phyloP scores from a whole-genome alignment of 2,888 invertebrate species.

The Heliothis peltigera region DNA sequence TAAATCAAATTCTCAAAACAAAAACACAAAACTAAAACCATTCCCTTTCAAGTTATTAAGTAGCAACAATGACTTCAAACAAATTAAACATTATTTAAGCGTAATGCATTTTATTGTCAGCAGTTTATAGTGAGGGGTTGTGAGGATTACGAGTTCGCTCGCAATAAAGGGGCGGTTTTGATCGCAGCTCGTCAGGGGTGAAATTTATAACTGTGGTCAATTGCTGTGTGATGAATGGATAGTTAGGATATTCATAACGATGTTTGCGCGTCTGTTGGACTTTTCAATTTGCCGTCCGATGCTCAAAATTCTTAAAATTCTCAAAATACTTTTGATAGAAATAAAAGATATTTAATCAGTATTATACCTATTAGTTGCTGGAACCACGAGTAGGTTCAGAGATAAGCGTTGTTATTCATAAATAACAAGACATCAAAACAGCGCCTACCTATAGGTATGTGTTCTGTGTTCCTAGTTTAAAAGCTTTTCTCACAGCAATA shows the following conservation, averaged over 20 bases:
- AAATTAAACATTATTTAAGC: constrained; percentile 64
- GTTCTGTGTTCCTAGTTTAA: no score
- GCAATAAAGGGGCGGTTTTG: constrained; percentile 65
- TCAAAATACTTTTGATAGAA: no score
- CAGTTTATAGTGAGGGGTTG: constrained; percentile 59
- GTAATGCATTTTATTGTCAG: constrained; percentile 65
- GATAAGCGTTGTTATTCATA: no score
- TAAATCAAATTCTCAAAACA: constrained; percentile 14
- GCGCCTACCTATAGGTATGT: no score
- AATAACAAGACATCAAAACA: no score
- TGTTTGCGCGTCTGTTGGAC: neutral
- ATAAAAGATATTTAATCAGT: no score
- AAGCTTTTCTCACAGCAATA: no score
- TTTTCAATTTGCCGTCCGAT: neutral
- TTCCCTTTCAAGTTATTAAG: constrained; percentile 47
- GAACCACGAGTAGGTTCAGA: no score
- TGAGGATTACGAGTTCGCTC: constrained; percentile 56
- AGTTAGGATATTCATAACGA: constrained; percentile 14
- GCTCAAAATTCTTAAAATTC: neutral
- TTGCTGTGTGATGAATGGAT: constrained; percentile 44
- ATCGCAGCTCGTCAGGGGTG: constrained; percentile 60
- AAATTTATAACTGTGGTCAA: constrained; percentile 63
- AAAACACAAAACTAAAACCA: constrained; percentile 21
- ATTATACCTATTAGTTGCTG: no score
- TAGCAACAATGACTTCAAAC: constrained; percentile 57